Conservation (phyloP, 2,113 vertebrate species). For the Neotoma lepida region DNA sequence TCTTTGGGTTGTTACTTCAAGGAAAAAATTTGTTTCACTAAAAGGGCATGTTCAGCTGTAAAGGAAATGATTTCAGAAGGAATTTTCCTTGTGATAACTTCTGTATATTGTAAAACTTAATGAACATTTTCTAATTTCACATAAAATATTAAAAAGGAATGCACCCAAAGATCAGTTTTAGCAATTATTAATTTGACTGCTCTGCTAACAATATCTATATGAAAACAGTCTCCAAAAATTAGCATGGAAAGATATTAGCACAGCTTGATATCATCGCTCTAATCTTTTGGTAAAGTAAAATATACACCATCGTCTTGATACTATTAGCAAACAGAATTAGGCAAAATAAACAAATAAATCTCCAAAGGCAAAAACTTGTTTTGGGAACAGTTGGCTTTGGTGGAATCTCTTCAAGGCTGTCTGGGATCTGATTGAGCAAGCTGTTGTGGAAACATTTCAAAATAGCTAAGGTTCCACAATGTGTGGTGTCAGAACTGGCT, state of each 20-base stretch:
- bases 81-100: neutral
- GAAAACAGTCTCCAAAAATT: neutral
- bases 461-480: neutral
- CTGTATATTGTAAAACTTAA: neutral
- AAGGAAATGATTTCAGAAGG: constrained; percentile 26
- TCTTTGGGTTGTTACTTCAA: constrained; percentile 44
- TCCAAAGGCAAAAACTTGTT: neutral
- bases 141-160: constrained; percentile 17
- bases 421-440: neutral
- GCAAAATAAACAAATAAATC: neutral
- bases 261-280: neutral
- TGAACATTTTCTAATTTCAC: constrained; percentile 23
- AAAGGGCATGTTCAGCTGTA: neutral
- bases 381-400: neutral
- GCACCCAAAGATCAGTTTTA: neutral
- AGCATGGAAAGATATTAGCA: neutral
- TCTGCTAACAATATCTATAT: neutral
- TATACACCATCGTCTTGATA: neutral
- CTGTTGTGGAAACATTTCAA: neutral
- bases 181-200: neutral
- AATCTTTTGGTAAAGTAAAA: neutral
- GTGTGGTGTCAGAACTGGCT: neutral
- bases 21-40: constrained; percentile 21
- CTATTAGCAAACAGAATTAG: neutral
- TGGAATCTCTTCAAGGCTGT: neutral